phyloP scores from a whole-genome alignment of 2,797 vertebrate genomes.

The Sebastes alutus region DNA sequence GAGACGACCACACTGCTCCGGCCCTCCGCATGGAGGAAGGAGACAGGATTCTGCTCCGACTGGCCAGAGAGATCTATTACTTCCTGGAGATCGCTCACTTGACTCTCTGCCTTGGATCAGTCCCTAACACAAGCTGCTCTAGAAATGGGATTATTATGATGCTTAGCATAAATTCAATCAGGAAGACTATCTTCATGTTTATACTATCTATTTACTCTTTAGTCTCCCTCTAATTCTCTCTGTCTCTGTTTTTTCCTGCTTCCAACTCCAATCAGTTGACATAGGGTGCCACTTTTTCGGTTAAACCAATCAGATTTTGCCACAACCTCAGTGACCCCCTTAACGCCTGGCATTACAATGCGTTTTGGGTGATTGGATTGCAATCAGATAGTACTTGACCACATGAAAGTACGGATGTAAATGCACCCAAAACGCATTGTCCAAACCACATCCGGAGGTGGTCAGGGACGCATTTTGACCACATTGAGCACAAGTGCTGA shows the following conservation, averaged over 20 bases:
- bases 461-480: neutral
- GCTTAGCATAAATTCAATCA: neutral
- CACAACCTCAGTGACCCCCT: neutral
- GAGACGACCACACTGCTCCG: slow-evolving; percentile 54
- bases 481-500: neutral
- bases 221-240: neutral
- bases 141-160: slow-evolving; percentile 15
- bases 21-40: slow-evolving; percentile 48
- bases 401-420: neutral
- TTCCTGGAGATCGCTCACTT: slow-evolving; percentile 51
- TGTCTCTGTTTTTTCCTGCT: neutral
- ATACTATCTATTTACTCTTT: neutral
- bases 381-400: neutral
- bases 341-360: neutral
- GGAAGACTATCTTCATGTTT: neutral
- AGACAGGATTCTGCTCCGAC: slow-evolving; percentile 60
- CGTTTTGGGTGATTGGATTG: neutral
- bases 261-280: neutral
- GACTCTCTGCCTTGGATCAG: slow-evolving; percentile 22
- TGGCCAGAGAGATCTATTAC: slow-evolving; percentile 54
- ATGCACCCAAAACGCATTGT: neutral
- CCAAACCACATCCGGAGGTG: neutral
- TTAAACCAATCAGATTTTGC: neutral
- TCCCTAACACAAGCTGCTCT: slow-evolving; percentile 5
- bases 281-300: neutral